Conservation (phyloP, 2,888 invertebrate genomes). For the Rotaria macrura region DNA sequence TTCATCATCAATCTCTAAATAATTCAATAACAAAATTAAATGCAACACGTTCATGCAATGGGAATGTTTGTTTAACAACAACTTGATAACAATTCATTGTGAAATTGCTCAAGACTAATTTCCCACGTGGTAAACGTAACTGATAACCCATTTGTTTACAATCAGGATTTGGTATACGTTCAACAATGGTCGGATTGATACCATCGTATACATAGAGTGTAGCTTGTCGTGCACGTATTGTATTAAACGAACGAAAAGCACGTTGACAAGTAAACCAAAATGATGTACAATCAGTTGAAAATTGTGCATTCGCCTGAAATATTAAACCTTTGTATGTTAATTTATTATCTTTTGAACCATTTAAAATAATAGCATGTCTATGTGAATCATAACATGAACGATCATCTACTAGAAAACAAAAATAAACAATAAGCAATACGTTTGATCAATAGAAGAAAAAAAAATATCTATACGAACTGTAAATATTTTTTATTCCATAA, state of each 20-base stretch:
- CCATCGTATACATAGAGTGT: background rate
- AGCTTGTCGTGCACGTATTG: background rate
- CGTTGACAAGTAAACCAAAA: background rate
- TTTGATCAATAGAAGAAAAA: too few species aligned
- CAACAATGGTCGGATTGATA: background rate
- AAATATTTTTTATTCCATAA: background rate
- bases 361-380: background rate
- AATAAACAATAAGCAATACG: background rate
- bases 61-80: background rate
- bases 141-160: conserved; percentile 1
- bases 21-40: conserved; percentile 1
- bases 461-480: background rate
- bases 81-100: background rate
- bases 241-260: background rate
- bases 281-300: background rate
- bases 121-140: background rate
- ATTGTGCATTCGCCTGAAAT: background rate
- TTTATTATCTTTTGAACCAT: background rate
- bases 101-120: background rate
- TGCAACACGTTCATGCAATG: background rate
- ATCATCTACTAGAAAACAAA: background rate
- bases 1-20: background rate
- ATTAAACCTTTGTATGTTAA: background rate
- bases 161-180: background rate
- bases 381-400: background rate